Conservation (phyloP, 2,797 vertebrate species). For the Pyrocephalus nanus region DNA sequence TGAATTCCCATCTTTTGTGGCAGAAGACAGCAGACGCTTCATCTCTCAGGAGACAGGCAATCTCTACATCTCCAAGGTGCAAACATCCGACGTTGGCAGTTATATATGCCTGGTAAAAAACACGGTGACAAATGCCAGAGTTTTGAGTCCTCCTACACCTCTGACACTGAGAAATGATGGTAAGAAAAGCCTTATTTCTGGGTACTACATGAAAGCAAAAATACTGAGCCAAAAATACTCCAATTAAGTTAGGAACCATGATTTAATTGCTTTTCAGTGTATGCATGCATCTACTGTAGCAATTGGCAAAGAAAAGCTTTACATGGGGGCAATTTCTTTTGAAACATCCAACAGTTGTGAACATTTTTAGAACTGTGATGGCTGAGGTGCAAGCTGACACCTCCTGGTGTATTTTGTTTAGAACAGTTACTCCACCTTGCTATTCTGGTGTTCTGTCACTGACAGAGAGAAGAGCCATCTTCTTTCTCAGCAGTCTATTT, state of each 20-base stretch:
- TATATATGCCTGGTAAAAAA: conserved; percentile 98
- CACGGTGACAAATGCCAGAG: conserved; percentile 88
- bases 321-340: not conserved
- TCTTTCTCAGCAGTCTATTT: not conserved
- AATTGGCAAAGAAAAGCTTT: not conserved
- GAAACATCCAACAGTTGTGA: not conserved
- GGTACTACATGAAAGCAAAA: not conserved
- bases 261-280: not conserved
- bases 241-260: not conserved
- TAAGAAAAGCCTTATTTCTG: conserved; percentile 72
- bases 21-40: conserved; percentile 95
- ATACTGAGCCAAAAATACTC: not conserved
- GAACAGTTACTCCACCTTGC: not conserved
- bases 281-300: not conserved
- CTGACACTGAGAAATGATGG: conserved; percentile 92
- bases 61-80: conserved; percentile 97
- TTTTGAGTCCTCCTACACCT: conserved; percentile 93
- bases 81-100: conserved; percentile 94
- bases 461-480: not conserved
- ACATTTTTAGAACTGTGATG: not conserved
- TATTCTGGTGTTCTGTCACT: not conserved
- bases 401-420: not conserved
- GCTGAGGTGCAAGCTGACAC: not conserved
- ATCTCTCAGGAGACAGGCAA: conserved; percentile 97
- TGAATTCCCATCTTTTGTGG: conserved; percentile 95